These are phyloP conservation scores for Eulemur macaco DNA, from an alignment of 2,113 vertebrate genomes.

Conservation along the genomic window DNA sequence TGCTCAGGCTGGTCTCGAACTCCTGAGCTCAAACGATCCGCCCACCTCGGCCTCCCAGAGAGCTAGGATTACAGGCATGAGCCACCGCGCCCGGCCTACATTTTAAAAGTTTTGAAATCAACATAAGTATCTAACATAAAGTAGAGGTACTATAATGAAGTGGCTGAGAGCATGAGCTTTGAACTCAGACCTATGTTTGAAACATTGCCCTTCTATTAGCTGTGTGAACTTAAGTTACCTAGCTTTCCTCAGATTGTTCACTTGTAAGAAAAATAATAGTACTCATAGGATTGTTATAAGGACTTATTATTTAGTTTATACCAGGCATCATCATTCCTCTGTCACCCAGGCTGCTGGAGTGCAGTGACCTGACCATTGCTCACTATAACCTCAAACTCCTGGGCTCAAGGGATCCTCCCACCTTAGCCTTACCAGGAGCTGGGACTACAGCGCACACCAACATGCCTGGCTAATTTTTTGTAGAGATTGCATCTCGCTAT, in stretches of 20 bases:
- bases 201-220: background rate
- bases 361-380: background rate
- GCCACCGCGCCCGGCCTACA: background rate
- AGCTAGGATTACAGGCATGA: too few species aligned
- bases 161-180: background rate
- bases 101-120: constrained; percentile 21
- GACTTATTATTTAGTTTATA: background rate
- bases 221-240: background rate
- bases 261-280: constrained; percentile 8
- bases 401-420: background rate
- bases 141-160: background rate
- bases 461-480: background rate
- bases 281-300: background rate
- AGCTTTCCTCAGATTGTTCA: constrained; percentile 41
- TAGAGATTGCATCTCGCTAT: background rate
- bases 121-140: background rate
- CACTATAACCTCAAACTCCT: background rate
- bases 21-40: too few species aligned
- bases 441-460: background rate
- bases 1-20: too few species aligned
- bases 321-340: background rate
- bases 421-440: background rate
- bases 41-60: too few species aligned
- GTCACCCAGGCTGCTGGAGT: too few species aligned
- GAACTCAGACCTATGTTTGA: background rate